Base-by-base conservation (phyloP, 2,888 invertebrate genomes). In the Sicus ferrugineus region DNA sequence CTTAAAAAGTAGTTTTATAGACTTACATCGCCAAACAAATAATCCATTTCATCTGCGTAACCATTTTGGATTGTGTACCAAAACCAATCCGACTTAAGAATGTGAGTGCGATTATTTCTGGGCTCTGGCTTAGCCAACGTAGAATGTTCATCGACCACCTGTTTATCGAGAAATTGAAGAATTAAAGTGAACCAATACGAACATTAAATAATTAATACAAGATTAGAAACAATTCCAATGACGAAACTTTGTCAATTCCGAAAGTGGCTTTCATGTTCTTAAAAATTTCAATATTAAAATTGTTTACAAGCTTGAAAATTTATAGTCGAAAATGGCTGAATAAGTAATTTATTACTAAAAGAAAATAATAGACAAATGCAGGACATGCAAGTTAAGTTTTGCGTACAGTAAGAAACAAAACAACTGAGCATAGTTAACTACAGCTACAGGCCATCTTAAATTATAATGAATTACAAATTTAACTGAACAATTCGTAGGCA, bases 31-130 rank as follows among this genome's bases (percentile, higher is more conserved):
- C 93, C 92, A 81, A 94, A 95, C 21, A 92, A 88, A 86, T 96
- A 96, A 76, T 96, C 92, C 81, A 91, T 91, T 85, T 97, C 98
- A 80, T 94, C 93, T 72, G 96, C 95, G 75, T 93, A 94, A 80
- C 96, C 96, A 88, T 97, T 96, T 86, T 97, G 97, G 73, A 98
- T 95, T 61, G 97, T 96, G 48, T 94, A 95, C 98, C 98, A 98
- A 87, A 98, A 98, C 98, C 98, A 98, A 87, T 97, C 95, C 6
- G 93, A 93, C 86, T 94, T 95, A 67, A 96, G 92, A 73, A 95
- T 88, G 82, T 92, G 91, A 31, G 92, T 91, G 77, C 89, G 89
- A 73, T 89, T 86, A 65, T 85, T 87, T 72, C 91, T 90, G 68
- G 91, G 89, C 80, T 92, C 93, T 56, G 91, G 92, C 74, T 92